A percentile compares a stretch with the other conserved stretches of the same genome.
phyloP scores from a whole-genome alignment of 2,113 vertebrate genomes.

The Cyrtonyx montezumae region DNA sequence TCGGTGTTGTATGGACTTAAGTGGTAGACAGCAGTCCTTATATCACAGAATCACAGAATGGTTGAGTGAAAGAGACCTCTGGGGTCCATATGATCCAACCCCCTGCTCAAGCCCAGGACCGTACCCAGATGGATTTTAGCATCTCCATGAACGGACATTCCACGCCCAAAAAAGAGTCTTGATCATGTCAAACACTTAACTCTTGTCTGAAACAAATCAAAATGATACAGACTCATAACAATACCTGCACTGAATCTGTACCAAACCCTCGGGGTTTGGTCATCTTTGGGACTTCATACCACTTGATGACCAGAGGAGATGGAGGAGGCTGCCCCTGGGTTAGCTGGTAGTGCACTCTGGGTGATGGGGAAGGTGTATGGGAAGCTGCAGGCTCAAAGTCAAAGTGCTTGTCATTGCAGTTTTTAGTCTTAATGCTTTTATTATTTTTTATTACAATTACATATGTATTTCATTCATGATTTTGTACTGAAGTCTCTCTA shows the following conservation, averaged over 20 bases:
- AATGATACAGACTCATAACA: background rate
- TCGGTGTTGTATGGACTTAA: background rate
- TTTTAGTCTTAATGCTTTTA: background rate
- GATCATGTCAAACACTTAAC: background rate
- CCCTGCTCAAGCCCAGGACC: too few relatives aligned
- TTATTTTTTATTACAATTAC: background rate
- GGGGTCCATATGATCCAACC: too few relatives aligned
- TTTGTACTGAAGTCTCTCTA: background rate
- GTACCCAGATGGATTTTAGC: too few relatives aligned
- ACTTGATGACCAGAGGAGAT: background rate
- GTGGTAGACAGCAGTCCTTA: background rate
- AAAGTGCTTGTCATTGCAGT: background rate
- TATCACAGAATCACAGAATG: too few relatives aligned
- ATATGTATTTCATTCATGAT: too few relatives aligned
- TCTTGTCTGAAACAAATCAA: background rate
- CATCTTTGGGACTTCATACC: background rate
- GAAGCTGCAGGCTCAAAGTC: background rate
- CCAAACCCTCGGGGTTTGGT: background rate
- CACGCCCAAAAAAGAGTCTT: background rate
- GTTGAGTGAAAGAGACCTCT: too few relatives aligned
- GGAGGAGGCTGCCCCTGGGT: background rate
- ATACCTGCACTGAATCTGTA: background rate
- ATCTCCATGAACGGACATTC: background rate
- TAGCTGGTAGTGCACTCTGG: background rate
- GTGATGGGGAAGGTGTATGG: background rate